Percentiles rank a stretch among this genome's conserved stretches.
Evolutionary conservation across 2,797 vertebrate species (phyloP).

Genomic region (Gastrophryne carolinensis): DNA sequence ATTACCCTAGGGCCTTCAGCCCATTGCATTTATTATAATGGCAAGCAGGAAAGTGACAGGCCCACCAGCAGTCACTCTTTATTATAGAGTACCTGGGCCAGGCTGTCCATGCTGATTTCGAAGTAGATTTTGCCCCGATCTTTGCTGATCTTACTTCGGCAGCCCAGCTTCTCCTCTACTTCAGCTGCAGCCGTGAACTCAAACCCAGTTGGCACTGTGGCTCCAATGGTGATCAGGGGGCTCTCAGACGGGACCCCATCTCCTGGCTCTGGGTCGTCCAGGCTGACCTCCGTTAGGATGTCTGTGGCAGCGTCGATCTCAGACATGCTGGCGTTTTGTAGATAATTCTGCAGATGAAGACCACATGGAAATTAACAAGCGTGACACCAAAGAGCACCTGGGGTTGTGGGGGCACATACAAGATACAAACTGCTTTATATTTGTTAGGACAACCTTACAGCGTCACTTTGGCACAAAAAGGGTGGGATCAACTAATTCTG

Average conservation of each 20-base stretch:
- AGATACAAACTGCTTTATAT: no score
- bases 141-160: constrained; percentile 79
- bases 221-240: constrained; percentile 77
- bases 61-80: no score
- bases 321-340: constrained; percentile 55
- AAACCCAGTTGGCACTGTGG: constrained; percentile 94
- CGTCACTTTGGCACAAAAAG: no score
- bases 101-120: constrained; percentile 75
- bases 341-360: not conserved
- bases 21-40: no score
- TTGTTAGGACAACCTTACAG: no score
- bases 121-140: constrained; percentile 94
- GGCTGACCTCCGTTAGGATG: constrained; percentile 50
- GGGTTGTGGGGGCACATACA: no score
- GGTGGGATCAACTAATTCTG: no score
- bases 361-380: no score
- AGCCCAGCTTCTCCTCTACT: constrained; percentile 87
- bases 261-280: constrained; percentile 27
- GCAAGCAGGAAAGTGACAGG: no score
- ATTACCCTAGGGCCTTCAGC: no score
- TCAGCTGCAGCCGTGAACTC: constrained; percentile 89
- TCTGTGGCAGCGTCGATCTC: constrained; percentile 49
- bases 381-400: no score
- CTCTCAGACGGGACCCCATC: constrained; percentile 30
- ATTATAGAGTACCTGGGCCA: constrained; percentile 86